Percentiles rank a stretch among this genome's conserved stretches.
Evolutionary conservation across 2,797 vertebrate species (phyloP).

Genomic region (Sebastes hubbsi): DNA sequence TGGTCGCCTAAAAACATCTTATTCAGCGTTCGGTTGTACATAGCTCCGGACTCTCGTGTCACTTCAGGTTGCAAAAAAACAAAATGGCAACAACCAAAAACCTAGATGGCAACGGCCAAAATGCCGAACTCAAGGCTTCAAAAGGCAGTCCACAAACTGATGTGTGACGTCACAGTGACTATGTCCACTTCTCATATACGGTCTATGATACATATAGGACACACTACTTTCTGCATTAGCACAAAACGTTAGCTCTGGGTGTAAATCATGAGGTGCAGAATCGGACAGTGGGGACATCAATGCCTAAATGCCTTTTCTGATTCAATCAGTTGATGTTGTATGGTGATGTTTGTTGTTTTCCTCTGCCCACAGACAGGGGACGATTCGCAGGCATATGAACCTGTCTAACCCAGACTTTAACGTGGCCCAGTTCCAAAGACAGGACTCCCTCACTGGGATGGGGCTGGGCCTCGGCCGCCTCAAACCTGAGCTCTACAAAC

Average conservation of each 20-base stretch:
- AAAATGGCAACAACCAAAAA: no score
- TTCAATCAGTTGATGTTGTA: background rate
- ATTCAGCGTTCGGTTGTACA: no score
- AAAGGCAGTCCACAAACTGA: no score
- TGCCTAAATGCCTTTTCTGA: background rate
- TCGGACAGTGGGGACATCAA: background rate
- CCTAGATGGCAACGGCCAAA: no score
- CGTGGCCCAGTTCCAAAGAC: constrained; percentile 95
- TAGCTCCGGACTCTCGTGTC: no score
- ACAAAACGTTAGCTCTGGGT: accelerated
- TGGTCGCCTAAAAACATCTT: no score
- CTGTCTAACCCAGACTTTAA: constrained; percentile 98
- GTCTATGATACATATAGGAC: no score
- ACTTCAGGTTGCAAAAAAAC: no score
- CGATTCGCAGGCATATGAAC: constrained; percentile 96
- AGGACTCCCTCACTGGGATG: constrained; percentile 95
- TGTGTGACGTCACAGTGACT: no score
- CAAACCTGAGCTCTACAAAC: constrained; percentile 97
- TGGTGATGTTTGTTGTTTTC: constrained; percentile 12
- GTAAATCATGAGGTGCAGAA: background rate
- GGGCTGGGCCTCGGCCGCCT: constrained; percentile 91
- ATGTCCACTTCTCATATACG: no score
- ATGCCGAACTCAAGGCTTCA: no score
- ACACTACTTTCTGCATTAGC: no score
- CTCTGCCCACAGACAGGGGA: constrained; percentile 78